phyloP scores from a whole-genome alignment of 1,140 invertebrate genomes.

The Polyergus mexicanus region DNA sequence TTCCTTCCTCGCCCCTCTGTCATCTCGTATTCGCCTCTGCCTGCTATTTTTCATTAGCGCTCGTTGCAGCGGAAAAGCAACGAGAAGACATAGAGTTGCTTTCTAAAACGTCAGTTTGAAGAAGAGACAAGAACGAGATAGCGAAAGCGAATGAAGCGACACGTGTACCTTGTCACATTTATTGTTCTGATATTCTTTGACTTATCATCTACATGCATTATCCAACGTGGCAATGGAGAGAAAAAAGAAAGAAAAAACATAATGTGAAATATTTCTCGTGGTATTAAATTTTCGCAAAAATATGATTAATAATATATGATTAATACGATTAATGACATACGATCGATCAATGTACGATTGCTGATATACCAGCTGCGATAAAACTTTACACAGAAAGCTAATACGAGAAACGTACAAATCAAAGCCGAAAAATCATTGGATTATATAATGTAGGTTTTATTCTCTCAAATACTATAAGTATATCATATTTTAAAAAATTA shows the following conservation, averaged over 20 bases:
- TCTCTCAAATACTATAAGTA: background rate
- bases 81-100: constrained; percentile 65
- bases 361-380: constrained; percentile 11
- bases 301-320: background rate
- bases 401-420: constrained; percentile 3
- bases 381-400: background rate
- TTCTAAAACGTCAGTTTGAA: constrained; percentile 69
- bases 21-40: constrained; percentile 50
- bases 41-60: constrained; percentile 61
- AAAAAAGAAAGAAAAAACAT: constrained; percentile 45
- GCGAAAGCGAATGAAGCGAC: constrained; percentile 16
- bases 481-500: background rate
- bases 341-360: constrained; percentile 14
- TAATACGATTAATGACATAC: background rate
- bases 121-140: constrained; percentile 38
- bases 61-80: constrained; percentile 61
- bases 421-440: constrained; percentile 8
- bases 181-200: constrained; percentile 43
- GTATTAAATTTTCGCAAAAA: constrained; percentile 34
- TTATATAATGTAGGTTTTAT: background rate
- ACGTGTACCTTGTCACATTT: constrained; percentile 41
- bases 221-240: background rate
- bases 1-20: constrained; percentile 51
- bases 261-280: background rate
- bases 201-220: constrained; percentile 1